These are phyloP conservation scores for Callithrix jacchus DNA, from an alignment of 2,113 vertebrate species.

Conservation along the genomic window DNA sequence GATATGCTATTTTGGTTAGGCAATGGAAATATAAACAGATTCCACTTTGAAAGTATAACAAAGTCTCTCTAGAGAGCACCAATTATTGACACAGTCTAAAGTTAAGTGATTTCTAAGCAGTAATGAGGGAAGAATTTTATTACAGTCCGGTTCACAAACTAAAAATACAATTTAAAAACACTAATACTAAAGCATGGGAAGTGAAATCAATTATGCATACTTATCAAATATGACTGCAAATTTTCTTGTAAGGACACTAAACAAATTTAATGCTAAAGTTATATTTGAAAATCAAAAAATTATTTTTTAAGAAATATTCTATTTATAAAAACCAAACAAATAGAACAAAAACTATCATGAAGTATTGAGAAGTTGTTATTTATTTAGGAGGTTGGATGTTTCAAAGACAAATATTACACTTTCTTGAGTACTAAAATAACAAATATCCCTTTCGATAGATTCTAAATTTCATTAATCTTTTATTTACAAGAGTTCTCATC, in stretches of 20 bases:
- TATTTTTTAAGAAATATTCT: neutral
- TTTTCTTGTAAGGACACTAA: neutral
- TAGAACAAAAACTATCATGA: neutral
- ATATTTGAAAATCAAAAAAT: neutral
- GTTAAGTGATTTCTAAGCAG: constrained; percentile 14
- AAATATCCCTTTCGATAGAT: neutral
- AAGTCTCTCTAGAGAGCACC: neutral
- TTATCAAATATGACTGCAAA: neutral
- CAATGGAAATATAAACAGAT: constrained; percentile 28
- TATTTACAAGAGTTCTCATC: neutral
- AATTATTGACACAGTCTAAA: constrained; percentile 27
- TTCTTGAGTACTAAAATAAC: neutral
- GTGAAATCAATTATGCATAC: neutral
- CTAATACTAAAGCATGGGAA: neutral
- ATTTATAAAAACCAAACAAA: constrained; percentile 7
- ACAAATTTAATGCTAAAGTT: neutral
- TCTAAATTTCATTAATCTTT: neutral
- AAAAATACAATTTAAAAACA: constrained; percentile 27
- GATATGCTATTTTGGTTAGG: neutral
- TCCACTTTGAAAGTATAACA: neutral
- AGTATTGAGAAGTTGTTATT: neutral
- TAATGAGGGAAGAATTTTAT: constrained; percentile 26
- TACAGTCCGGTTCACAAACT: neutral
- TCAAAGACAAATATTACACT: neutral
- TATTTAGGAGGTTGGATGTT: neutral